Base-by-base conservation (phyloP, 92 coral and sea anemone species). In the Nematostella vectensis region DNA sequence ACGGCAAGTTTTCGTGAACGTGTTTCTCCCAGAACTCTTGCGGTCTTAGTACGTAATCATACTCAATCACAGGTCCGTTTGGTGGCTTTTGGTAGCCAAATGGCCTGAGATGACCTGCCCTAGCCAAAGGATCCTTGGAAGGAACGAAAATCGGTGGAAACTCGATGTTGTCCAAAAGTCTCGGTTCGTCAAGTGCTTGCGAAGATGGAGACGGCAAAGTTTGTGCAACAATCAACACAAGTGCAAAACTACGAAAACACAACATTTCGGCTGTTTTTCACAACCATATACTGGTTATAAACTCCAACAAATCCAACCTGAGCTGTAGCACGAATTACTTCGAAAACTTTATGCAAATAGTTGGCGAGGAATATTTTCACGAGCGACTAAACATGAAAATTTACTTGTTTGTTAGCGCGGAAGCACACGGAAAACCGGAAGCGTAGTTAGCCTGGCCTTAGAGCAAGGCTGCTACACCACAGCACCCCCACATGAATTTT, bases 21-120 rank as follows among this genome's bases (percentile, higher is more conserved):
- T 91, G 95, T 12, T 58, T 49, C 2, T 82, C 77, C 98, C 98
- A 91, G 33, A 91, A 91, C 38, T 61, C 79, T 33, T 74, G 79
- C 4, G 98, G 98, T 49, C 71, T 71, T n/a, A 91, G 70, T 4
- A 88, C 83, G 24, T 69, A 59, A 38, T 62, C 68, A 62, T 91
- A 83, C 43, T 91, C 93, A n/a, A 60, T 62, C 4, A 91, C 77
- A 0, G 96, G 98, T 4, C 96, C 93, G 49, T 69, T 71, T 24
- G 98, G 82, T 4, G 88, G 88, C 33, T 78, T 57, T 58, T 91
- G 98, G 51, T 72, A 77, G 53, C 98, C 98, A 61, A 91, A 91
- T 38, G 84, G 72, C 57, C 78, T 64, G 15, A 87, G 65, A 54
- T 91, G 98, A 1, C 98, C 98, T 3, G 91, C 65, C 3, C 76